Conservation (phyloP, 2,113 vertebrate species). For the Clinocottus analis region DNA sequence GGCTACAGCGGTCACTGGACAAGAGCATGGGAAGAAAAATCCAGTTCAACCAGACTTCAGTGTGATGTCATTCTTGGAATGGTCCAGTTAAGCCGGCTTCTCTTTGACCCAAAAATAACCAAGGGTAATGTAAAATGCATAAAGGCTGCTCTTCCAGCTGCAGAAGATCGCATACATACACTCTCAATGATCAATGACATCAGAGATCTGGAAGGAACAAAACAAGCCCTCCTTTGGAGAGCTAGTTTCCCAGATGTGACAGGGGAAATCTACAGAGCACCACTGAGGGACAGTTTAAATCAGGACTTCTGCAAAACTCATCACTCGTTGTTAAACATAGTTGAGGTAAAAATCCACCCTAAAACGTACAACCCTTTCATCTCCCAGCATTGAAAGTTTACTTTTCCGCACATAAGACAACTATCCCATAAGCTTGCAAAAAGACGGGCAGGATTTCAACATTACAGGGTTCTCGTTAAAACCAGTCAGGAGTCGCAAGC, state of each 20-base stretch:
- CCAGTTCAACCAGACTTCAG: slow-evolving; percentile 59
- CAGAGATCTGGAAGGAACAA: slow-evolving; percentile 67
- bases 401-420: slow-evolving; percentile 28
- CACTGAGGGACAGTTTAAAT: slow-evolving; percentile 68
- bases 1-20: slow-evolving; percentile 43
- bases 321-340: slow-evolving; percentile 68
- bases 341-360: slow-evolving; percentile 46
- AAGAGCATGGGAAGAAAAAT: slow-evolving; percentile 45
- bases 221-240: slow-evolving; percentile 62
- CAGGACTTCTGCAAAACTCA: slow-evolving; percentile 76
- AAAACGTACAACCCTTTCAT: slow-evolving; percentile 42
- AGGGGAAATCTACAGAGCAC: slow-evolving; percentile 48
- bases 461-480: slow-evolving; percentile 1
- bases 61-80: slow-evolving; percentile 67
- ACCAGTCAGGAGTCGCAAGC: slow-evolving; percentile 1
- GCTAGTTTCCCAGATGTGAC: slow-evolving; percentile 66
- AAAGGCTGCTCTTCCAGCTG: slow-evolving; percentile 69
- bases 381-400: slow-evolving; percentile 23
- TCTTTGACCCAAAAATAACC: slow-evolving; percentile 64
- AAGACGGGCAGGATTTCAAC: slow-evolving; percentile 4
- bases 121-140: slow-evolving; percentile 67
- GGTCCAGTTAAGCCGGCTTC: slow-evolving; percentile 68
- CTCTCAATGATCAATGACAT: slow-evolving; percentile 65
- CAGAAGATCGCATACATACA: slow-evolving; percentile 74
- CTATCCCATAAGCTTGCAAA: slow-evolving; percentile 10